These are phyloP conservation scores for Cydia strobilella DNA, from an alignment of 1,140 invertebrate genomes.

Conservation along the genomic window DNA sequence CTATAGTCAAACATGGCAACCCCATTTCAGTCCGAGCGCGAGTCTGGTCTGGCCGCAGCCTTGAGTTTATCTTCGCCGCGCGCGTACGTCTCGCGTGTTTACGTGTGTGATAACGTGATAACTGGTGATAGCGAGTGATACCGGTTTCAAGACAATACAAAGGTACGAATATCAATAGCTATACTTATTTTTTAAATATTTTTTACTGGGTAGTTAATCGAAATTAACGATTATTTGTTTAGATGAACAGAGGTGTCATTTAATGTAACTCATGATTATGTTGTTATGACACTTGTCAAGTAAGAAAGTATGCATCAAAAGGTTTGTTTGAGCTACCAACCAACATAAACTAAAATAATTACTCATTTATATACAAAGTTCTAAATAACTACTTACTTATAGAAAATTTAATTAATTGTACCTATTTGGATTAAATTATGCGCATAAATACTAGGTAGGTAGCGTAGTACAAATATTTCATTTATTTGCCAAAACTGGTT, in stretches of 20 bases:
- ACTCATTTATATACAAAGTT: no score
- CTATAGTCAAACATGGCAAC: constrained; percentile 45
- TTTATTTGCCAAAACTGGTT: background rate
- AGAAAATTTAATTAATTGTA: no score
- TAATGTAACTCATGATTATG: background rate
- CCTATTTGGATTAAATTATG: no score
- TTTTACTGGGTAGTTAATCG: background rate
- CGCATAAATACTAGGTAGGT: no score
- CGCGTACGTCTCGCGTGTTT: constrained; percentile 43
- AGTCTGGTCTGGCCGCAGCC: constrained; percentile 38
- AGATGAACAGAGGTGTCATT: background rate
- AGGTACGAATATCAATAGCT: background rate
- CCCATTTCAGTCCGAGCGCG: constrained; percentile 34
- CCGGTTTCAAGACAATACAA: constrained; percentile 32
- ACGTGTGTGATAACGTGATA: constrained; percentile 39
- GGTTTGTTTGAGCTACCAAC: no score
- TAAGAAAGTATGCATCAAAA: background rate
- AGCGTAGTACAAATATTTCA: background rate
- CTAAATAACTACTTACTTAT: no score
- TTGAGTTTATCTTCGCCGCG: constrained; percentile 48
- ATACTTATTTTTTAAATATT: background rate
- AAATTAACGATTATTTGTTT: background rate
- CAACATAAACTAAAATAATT: no score
- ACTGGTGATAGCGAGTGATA: constrained; percentile 50
- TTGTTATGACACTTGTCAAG: background rate